Evolutionary conservation across 2,113 vertebrate species (phyloP).

Genomic region (Sylvilagus bachmani): DNA sequence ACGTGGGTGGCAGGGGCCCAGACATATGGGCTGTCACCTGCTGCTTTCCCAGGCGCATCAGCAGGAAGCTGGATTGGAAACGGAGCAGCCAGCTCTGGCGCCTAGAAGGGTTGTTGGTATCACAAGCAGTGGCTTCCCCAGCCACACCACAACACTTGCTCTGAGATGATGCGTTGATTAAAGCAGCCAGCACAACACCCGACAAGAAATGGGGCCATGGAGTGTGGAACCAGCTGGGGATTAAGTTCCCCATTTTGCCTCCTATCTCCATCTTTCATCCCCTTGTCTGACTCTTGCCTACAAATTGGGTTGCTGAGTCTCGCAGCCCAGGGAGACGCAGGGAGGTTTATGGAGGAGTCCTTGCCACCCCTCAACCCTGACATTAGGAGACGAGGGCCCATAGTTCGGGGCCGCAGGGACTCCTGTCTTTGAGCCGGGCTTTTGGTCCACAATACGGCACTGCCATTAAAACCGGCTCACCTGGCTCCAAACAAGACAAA

Average conservation of each 20-base stretch:
- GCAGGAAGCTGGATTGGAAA: too few species aligned
- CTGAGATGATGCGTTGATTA: neutral
- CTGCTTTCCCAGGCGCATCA: too few species aligned
- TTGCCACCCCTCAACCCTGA: fast-evolving
- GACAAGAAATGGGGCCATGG: neutral
- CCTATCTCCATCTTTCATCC: neutral
- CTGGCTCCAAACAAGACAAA: conserved; percentile 63
- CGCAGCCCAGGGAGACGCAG: neutral
- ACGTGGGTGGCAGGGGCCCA: too few species aligned
- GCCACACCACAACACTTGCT: too few species aligned
- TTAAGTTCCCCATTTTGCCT: neutral
- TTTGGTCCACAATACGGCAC: neutral
- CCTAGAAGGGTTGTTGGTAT: too few species aligned
- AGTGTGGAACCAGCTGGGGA: neutral
- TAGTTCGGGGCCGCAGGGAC: neutral
- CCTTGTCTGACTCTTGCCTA: neutral
- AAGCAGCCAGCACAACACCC: neutral
- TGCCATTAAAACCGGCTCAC: conserved; percentile 73
- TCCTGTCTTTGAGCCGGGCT: neutral
- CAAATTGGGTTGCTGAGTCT: neutral
- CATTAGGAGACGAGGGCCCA: neutral
- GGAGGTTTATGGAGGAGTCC: neutral
- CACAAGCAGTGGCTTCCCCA: too few species aligned
- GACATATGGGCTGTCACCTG: too few species aligned
- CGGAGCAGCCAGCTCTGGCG: too few species aligned